These are phyloP conservation scores for Sympetrum striolatum DNA, from an alignment of 2,888 invertebrate genomes.

Conservation along the genomic window DNA sequence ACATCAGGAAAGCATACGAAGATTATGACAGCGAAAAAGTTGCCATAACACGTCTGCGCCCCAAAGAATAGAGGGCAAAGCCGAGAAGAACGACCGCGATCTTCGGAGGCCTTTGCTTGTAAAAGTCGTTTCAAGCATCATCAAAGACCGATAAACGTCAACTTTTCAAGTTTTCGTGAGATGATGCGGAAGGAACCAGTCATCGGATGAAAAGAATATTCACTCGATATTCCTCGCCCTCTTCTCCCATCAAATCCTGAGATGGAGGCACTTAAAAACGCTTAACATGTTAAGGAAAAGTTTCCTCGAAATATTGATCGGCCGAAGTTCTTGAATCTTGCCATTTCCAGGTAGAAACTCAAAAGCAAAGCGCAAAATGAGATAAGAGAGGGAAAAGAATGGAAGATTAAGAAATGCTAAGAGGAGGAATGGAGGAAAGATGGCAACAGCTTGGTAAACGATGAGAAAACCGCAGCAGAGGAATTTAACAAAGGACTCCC, in stretches of 20 bases:
- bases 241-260: background rate
- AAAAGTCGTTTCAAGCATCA: background rate
- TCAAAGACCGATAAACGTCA: conserved; percentile 8
- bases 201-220: background rate
- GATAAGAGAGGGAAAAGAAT: background rate
- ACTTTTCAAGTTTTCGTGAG: background rate
- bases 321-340: background rate
- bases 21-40: too few species aligned
- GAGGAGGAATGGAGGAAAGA: background rate
- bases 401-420: background rate
- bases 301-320: background rate
- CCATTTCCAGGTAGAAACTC: background rate
- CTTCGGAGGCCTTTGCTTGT: background rate
- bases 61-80: too few species aligned
- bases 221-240: background rate
- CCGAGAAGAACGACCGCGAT: background rate
- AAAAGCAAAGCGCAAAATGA: background rate
- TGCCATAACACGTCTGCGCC: too few species aligned
- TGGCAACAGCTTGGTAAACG: background rate
- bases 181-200: background rate
- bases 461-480: background rate
- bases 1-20: too few species aligned
- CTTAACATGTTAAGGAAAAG: background rate
- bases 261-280: background rate
- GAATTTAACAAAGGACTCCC: background rate